Percentiles rank a stretch among this genome's conserved stretches.
phyloP scores from a whole-genome alignment of 2,797 vertebrate genomes.

The Amblyraja radiata region DNA sequence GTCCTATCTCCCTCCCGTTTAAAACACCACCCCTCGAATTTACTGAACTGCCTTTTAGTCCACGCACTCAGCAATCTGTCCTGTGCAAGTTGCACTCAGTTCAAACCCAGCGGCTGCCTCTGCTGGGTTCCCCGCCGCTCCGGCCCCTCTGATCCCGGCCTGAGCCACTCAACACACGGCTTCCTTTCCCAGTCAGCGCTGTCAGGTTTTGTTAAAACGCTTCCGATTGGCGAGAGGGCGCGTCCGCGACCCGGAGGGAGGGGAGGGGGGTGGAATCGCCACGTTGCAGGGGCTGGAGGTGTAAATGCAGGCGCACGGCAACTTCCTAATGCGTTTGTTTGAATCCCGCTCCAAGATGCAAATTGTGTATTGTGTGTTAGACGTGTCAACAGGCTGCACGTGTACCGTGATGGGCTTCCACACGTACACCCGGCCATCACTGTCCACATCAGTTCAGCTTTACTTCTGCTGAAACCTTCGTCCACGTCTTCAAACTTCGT shows the following conservation, averaged over 20 bases:
- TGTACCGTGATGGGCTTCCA: no score
- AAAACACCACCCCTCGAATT: neutral
- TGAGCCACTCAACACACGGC: neutral
- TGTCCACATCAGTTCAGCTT: neutral
- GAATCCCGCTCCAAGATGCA: no score
- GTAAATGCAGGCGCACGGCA: neutral
- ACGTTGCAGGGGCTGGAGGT: constrained; percentile 13
- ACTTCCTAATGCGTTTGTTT: neutral
- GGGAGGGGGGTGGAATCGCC: neutral
- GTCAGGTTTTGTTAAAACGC: neutral
- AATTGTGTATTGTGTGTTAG: neutral
- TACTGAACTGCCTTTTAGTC: neutral
- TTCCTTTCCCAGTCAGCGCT: no score
- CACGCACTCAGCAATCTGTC: neutral
- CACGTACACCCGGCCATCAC: neutral
- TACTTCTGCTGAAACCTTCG: neutral
- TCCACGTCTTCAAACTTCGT: neutral
- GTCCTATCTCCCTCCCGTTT: no score
- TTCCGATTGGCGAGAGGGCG: constrained; percentile 21
- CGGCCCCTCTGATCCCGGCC: neutral
- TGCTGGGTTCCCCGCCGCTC: neutral
- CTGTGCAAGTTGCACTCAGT: neutral
- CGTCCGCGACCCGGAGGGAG: neutral
- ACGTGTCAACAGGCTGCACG: no score
- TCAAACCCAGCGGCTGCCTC: constrained; percentile 16